Base-by-base conservation (phyloP, 2,797 vertebrate genomes). In the Brachymystax lenok region DNA sequence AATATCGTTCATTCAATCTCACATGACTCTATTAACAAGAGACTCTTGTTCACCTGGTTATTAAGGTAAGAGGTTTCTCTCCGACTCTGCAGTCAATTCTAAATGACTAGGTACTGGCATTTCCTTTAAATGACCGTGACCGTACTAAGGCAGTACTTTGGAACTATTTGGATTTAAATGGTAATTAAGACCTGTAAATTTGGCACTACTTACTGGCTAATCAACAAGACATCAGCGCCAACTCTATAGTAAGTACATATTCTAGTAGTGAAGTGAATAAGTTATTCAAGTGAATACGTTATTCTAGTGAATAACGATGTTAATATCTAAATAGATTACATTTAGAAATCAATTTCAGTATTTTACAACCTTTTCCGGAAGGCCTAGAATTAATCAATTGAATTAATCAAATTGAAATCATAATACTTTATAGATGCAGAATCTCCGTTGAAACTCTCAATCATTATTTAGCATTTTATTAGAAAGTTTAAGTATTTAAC, bases 1-100 rank as follows among this genome's bases (percentile, higher is more conserved):
- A 73, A 73, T 28, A 52, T 73, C 24, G 51, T 64, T 63, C 59
- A 61, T 24, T 74, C 54, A 74, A 28, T 21, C n/a, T 74, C 73
- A 66, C 59, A 50, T 74, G 73, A 64, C 73, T 21, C 19, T 30
- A 30, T 27, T 21, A 54, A 27, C 59, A 66, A 16, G 35, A 72
- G 69, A 72, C 14, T 40, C 19, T 24, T 12, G 40, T 46, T 46
- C 40, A 46, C 40, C 40, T 46, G 40, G 40, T 46, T 46, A 46
- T 46, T 69, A 69, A n/a, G 67, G 7, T 3, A 54, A 69, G 6
- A 35, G 51, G 63, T 16, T 51, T 19, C 19, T 12, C 28, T 61
- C 27, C 2, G n/a, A 40, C 2, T 50, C 5, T 14, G 17, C 63
- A 56, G 46, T 17, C 66, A 16, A 1, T 64, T n/a, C 14, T 28